Evolutionary conservation across 2,888 invertebrate species (phyloP).

Genomic region (Carabus problematicus): DNA sequence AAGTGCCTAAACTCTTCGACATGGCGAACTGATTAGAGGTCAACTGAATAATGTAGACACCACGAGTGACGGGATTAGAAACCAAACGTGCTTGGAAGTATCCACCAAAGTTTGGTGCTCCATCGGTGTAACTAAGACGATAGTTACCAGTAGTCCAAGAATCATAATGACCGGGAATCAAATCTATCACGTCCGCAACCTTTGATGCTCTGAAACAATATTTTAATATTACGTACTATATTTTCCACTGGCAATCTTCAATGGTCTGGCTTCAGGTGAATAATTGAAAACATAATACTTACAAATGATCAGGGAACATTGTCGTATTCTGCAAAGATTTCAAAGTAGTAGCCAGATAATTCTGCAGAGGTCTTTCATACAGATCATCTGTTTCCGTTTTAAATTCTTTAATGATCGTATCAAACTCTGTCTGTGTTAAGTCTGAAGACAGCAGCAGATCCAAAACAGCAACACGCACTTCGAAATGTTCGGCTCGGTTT

Average conservation of each 20-base stretch:
- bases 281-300: neutral
- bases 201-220: too few relatives aligned
- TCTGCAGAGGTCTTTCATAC: slow-evolving; percentile 7
- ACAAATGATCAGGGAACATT: neutral
- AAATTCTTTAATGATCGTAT: slow-evolving; percentile 10
- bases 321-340: slow-evolving; percentile 13
- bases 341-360: slow-evolving; percentile 16
- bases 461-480: slow-evolving; percentile 17
- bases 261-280: too few relatives aligned
- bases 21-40: slow-evolving; percentile 8
- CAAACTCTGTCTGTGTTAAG: slow-evolving; percentile 13
- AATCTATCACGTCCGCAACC: too few relatives aligned
- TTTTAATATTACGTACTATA: too few relatives aligned
- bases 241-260: too few relatives aligned
- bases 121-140: slow-evolving; percentile 8
- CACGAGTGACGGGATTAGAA: slow-evolving; percentile 4
- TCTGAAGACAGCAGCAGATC: slow-evolving; percentile 1
- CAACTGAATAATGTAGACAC: slow-evolving; percentile 1
- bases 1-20: slow-evolving; percentile 22
- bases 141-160: slow-evolving; percentile 28
- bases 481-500: slow-evolving; percentile 19
- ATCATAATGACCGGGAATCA: too few relatives aligned
- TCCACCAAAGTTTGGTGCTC: slow-evolving; percentile 16
- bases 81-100: slow-evolving; percentile 21
- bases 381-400: slow-evolving; percentile 13